A percentile compares a stretch with the other conserved stretches of the same genome.
Conservation (phyloP, 2,888 invertebrate genomes). For the Hoplodrina ambigua region DNA sequence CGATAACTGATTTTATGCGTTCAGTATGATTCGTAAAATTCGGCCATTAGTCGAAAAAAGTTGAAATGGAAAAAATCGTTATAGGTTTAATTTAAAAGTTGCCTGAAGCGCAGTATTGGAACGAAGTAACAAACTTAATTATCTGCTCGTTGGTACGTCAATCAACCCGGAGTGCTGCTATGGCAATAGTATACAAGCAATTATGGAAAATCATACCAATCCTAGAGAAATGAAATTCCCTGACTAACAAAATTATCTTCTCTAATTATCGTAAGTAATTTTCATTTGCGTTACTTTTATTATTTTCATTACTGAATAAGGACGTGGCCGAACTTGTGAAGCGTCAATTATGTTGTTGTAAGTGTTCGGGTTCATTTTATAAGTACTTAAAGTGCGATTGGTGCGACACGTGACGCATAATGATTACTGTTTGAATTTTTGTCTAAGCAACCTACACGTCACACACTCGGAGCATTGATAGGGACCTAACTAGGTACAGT, state of each 20-base stretch:
- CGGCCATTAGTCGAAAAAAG: no score
- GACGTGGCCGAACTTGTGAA: neutral
- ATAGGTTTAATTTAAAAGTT: slow-evolving; percentile 4
- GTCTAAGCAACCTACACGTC: no score
- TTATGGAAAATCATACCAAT: slow-evolving; percentile 28
- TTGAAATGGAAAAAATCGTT: no score
- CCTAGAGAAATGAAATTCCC: slow-evolving; percentile 3
- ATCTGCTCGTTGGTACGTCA: slow-evolving; percentile 13
- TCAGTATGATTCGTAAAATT: no score
- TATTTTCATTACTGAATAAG: neutral
- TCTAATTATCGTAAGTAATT: slow-evolving; percentile 10
- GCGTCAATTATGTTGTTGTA: neutral
- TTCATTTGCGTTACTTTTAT: slow-evolving; percentile 15
- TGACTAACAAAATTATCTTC: slow-evolving; percentile 19
- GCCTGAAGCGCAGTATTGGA: neutral
- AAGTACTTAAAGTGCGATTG: no score
- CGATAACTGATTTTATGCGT: no score
- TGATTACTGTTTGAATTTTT: no score
- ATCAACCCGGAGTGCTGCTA: neutral
- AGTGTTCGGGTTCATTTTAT: no score
- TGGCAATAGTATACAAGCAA: slow-evolving; percentile 19
- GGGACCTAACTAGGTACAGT: no score
- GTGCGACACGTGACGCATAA: no score
- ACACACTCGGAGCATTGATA: no score
- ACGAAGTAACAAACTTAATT: slow-evolving; percentile 17